Base-by-base conservation (phyloP, 2,113 vertebrate genomes). In the Ciconia stormi region DNA sequence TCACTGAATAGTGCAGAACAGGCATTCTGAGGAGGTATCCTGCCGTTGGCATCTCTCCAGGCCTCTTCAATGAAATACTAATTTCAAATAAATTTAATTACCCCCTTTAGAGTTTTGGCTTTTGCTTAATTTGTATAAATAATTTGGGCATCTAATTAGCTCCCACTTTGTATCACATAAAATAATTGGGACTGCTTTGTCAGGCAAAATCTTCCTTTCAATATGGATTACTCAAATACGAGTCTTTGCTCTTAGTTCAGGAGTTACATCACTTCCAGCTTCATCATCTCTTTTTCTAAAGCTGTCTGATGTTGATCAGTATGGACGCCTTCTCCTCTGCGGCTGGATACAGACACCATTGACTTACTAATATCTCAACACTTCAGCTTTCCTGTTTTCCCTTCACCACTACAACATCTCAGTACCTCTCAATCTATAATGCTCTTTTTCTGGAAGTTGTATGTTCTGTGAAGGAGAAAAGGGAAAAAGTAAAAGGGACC, bases 61-160 rank as follows among this genome's bases (percentile, higher is more conserved):
- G 88, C n/a, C 21, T 93, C 71, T 89, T 90, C 93, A 95, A 73
- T 84, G 58, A 94, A 96, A 93, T 90, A 78, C 56, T 96, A 80
- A 92, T 92, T 93, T 96, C 55, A 94, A 95, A 95, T 84, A 95
- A 70, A 96, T 95, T 89, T 94, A 96, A 97, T 95, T 84, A 92
- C 59, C 76, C 76, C 76, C 71, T 96, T 94, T 80, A 96, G 92
- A 86, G 65, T 91, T 95, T 91, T 87, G 61, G 53, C 72, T 96
- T 96, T 96, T 95, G 73, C 79, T 94, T 96, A 95, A 97, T 97
- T 97, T 95, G 92, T 93, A 94, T 93, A 95, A 96, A 96, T 91
- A 96, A 88, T 93, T 70, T 71, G 65, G 53, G 69, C 36, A 27
- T 82, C 69, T 97, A 96, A 96, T 97, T 96, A 97, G 76, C 82